Evolutionary conservation across 2,888 invertebrate species (phyloP), one percentile per base, ranked within the genome.

Genomic region (Aquatica leii): DNA sequence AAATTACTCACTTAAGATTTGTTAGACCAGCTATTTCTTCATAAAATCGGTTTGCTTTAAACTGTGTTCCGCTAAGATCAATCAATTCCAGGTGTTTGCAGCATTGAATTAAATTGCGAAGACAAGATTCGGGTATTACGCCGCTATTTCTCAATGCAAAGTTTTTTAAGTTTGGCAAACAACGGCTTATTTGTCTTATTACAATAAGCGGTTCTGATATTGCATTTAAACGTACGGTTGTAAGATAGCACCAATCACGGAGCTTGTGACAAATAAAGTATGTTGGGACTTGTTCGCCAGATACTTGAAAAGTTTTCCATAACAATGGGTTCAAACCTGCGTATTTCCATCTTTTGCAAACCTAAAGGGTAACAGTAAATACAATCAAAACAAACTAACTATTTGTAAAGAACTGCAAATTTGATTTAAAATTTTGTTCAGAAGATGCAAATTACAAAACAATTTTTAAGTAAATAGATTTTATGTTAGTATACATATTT

Each of bases 261-360:
- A 76, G 62, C 34, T 68, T 69, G 17, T 67, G 66, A 43, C 65
- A 74, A 50, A 75, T 70, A 49, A 65, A 72, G 37, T 68, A 40
- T n/a, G 67, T 52, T 6, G 72, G 69, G 4, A 71, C 65, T 12
- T 69, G 48, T 1, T 59, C 46, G 5, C 71, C 71, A 37, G 46
- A 31, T 14, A 74, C 57, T 15, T 61, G 35, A 3, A 75, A 58
- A 14, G 61, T 63, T 50, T 70, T 71, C 69, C 73, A 71, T 21
- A 75, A 67, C 40, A 65, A 61, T 12, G 74, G 73, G 24, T 53
- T 56, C 51, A 62, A 62, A 15, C 72, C 70, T 6, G 69, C 74
- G 55, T 71, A 67, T 35, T 67, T 69, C 76, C 76, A 76, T 50
- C 71, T 69, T 53, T 66, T 71, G 53, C 75, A 75, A 3, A 76